These are phyloP conservation scores for Emydoidea blandingii DNA, from an alignment of 2,797 vertebrate genomes.

Conservation along the genomic window DNA sequence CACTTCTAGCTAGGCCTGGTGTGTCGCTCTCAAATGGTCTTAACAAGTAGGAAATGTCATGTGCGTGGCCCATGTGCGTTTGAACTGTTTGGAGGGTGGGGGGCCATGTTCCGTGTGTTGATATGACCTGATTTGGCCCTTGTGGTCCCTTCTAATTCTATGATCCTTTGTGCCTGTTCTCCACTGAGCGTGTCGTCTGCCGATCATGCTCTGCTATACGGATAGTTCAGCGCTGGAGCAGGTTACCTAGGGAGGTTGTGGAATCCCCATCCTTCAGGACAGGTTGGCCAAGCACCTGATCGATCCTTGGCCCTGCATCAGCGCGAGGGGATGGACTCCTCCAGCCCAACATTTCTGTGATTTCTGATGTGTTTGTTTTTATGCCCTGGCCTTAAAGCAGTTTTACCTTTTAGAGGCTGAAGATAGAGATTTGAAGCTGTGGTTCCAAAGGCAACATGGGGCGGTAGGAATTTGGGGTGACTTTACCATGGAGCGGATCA, in stretches of 20 bases:
- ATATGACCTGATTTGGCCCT: too few relatives aligned
- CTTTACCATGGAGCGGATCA: neutral
- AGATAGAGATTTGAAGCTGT: too few relatives aligned
- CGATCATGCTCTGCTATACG: neutral
- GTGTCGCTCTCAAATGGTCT: neutral
- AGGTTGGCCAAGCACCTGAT: neutral
- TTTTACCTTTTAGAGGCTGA: too few relatives aligned
- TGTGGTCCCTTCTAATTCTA: too few relatives aligned
- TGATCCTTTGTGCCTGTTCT: neutral
- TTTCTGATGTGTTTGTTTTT: too few relatives aligned
- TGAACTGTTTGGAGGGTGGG: too few relatives aligned
- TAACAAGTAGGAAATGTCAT: neutral
- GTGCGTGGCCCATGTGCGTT: neutral
- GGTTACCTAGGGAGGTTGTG: neutral
- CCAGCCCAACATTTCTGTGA: too few relatives aligned
- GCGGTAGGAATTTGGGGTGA: neutral
- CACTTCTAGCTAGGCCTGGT: neutral
- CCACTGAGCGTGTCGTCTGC: neutral
- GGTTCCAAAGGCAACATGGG: too few relatives aligned
- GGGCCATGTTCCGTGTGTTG: neutral
- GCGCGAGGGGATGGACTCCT: rapidly evolving
- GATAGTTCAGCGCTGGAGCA: rapidly evolving
- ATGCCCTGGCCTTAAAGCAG: too few relatives aligned
- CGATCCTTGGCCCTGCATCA: neutral
- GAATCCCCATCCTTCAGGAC: too few relatives aligned